Base-by-base conservation (phyloP, 2,797 vertebrate species). In the Enteromius paludinosus region DNA sequence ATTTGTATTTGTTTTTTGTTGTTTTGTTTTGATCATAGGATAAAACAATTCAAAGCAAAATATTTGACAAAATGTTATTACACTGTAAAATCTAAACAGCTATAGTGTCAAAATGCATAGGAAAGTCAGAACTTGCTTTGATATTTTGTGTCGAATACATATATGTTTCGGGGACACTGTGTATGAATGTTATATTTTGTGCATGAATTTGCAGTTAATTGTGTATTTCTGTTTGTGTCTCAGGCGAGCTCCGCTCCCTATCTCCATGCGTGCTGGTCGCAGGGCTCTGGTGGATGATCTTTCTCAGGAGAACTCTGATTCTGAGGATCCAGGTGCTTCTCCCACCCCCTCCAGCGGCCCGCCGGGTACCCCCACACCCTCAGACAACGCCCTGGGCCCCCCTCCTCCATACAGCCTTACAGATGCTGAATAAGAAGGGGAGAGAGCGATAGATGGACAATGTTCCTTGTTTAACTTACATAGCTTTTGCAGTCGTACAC, bases 291-390 rank as follows among this genome's bases (percentile, higher is more conserved):
- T 97, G 41, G 96, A 97, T 73, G 96, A 97, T 91, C 90, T 96
- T 52, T 96, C 96, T 6, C 91, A 96, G 85, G 96, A 97, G 79
- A 96, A 97, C 81, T 97, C 96, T 0, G 97, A 95, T 56, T 96
- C 96, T 0, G 97, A 98, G 78, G 95, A 95, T 84, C 93, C 92
- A 41, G 93, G 94, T 1, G 91, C 92, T 80, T 94, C 95, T 0
- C 94, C 93, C 0, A 94, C 94, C 0, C 94, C 95, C 5, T 94
- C 93, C 71, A 91, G 93, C 17, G 94, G 94, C 75, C 88, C 89
- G 47, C 92, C 93, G 1, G 90, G 92, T 81, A 95, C 93, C 47
- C 94, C 91, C 1, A 94, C 94, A 15, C 91, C 94, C 1, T 72
- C 85, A 9, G 87, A 89, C 43, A 78, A 80, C 80, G 88, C 79